Evolutionary conservation across 2,888 invertebrate genomes (phyloP).

Genomic region (Augochlorella aurata): DNA sequence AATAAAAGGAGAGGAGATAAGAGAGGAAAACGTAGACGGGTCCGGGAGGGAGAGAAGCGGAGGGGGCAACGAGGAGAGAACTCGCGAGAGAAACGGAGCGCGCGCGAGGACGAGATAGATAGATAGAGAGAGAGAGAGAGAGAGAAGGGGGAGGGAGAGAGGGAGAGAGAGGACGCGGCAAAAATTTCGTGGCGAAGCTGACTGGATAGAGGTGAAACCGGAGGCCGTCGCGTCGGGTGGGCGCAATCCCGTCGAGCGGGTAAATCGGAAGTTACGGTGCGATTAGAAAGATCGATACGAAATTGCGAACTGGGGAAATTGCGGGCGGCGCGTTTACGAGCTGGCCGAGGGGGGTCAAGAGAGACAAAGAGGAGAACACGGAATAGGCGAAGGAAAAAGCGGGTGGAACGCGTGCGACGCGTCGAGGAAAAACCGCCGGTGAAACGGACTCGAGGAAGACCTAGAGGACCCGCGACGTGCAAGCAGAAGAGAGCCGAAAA

Average conservation of each 20-base stretch:
- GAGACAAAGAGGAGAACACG: not conserved
- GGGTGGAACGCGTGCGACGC: slow-evolving; percentile 48
- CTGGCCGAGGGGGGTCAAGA: not conserved
- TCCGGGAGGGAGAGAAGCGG: not conserved
- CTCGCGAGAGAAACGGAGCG: not conserved
- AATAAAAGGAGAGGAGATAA: slow-evolving; percentile 35
- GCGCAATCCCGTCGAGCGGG: slow-evolving; percentile 5
- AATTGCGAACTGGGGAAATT: slow-evolving; percentile 24
- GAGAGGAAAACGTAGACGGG: not conserved
- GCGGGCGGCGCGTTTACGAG: slow-evolving; percentile 32
- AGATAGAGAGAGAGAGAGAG: slow-evolving; percentile 43
- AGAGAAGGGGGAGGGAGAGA: not conserved
- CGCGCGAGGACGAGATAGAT: not conserved
- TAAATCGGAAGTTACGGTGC: slow-evolving; percentile 27
- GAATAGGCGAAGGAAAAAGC: slow-evolving; percentile 28
- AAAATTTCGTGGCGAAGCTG: slow-evolving; percentile 14
- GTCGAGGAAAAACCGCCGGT: slow-evolving; percentile 38
- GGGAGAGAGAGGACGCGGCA: slow-evolving; percentile 1
- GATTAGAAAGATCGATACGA: slow-evolving; percentile 46
- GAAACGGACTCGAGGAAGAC: slow-evolving; percentile 23
- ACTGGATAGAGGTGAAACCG: not conserved
- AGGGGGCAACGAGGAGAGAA: slow-evolving; percentile 3
- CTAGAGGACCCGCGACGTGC: too few relatives aligned
- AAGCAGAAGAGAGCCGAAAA: slow-evolving; percentile 61
- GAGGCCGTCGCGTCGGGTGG: slow-evolving; percentile 43